Evolutionary conservation across 2,888 invertebrate species (phyloP).

Genomic region (Ametastegia equiseti): DNA sequence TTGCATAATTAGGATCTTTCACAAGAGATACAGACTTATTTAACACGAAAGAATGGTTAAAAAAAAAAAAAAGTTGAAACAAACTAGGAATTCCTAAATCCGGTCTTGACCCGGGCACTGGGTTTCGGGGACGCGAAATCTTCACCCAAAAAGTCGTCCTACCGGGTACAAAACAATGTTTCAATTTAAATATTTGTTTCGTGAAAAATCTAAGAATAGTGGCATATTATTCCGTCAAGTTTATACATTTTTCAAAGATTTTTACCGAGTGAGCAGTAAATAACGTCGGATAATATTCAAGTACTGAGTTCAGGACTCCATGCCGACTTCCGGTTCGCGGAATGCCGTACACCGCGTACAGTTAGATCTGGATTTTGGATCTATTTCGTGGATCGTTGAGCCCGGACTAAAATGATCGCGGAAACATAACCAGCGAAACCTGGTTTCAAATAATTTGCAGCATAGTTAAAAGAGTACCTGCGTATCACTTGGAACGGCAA

Average conservation of each 20-base stretch:
- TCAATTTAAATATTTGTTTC: not conserved
- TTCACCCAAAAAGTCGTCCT: slow-evolving; percentile 36
- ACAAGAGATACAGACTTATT: not conserved
- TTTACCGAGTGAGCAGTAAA: not conserved
- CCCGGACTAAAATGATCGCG: not conserved
- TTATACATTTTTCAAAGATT: not conserved
- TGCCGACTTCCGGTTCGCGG: not conserved
- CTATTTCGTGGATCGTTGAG: slow-evolving; percentile 13
- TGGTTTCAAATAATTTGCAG: not conserved
- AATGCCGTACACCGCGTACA: slow-evolving; percentile 1
- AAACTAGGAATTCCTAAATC: not conserved
- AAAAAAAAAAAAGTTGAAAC: not conserved
- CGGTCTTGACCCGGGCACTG: slow-evolving; percentile 46
- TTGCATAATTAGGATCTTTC: not conserved
- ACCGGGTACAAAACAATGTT: slow-evolving; percentile 7
- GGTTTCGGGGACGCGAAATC: slow-evolving; percentile 46
- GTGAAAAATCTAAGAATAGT: not conserved
- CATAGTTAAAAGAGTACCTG: not conserved
- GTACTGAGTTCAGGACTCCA: not conserved
- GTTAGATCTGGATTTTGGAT: slow-evolving; percentile 11
- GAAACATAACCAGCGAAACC: not conserved
- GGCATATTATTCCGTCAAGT: not conserved
- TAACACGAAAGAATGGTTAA: not conserved
- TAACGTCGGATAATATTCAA: not conserved
- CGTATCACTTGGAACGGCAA: no score